phyloP scores from a whole-genome alignment of 2,113 vertebrate species.

The Urocitellus parryii region DNA sequence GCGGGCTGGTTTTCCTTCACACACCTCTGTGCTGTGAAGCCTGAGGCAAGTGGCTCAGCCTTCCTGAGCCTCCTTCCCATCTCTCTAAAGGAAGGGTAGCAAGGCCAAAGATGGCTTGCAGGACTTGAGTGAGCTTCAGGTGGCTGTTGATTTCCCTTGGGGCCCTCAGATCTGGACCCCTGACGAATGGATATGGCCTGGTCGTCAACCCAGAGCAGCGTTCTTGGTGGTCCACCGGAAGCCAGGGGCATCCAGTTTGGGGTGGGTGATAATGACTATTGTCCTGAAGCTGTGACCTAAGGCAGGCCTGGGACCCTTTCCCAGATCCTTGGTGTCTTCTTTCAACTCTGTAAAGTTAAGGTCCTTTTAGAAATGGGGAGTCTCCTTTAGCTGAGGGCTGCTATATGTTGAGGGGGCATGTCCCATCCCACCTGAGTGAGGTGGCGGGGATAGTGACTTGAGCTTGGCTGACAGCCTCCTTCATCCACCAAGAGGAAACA shows the following conservation, averaged over 20 bases:
- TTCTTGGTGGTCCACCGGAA: fast-evolving
- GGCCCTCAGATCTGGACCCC: background rate
- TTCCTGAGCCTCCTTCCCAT: background rate
- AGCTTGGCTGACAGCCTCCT: background rate
- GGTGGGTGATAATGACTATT: background rate
- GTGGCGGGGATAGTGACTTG: background rate
- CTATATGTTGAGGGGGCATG: background rate
- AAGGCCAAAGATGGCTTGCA: background rate
- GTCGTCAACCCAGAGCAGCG: background rate
- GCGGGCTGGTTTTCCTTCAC: background rate
- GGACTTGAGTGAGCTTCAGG: background rate
- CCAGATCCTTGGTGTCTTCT: background rate
- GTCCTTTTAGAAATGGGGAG: background rate
- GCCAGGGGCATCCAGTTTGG: no score
- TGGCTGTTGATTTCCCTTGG: background rate
- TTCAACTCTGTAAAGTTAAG: background rate
- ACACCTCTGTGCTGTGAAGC: background rate
- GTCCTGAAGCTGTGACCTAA: background rate
- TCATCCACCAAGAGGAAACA: background rate
- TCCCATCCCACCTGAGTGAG: background rate
- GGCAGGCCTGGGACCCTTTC: background rate
- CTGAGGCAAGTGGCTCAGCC: background rate
- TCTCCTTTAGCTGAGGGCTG: background rate
- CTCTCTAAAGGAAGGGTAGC: background rate
- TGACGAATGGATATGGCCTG: background rate